These are phyloP conservation scores for Oreochromis grahami DNA, from an alignment of 2,797 vertebrate genomes.

Conservation along the genomic window DNA sequence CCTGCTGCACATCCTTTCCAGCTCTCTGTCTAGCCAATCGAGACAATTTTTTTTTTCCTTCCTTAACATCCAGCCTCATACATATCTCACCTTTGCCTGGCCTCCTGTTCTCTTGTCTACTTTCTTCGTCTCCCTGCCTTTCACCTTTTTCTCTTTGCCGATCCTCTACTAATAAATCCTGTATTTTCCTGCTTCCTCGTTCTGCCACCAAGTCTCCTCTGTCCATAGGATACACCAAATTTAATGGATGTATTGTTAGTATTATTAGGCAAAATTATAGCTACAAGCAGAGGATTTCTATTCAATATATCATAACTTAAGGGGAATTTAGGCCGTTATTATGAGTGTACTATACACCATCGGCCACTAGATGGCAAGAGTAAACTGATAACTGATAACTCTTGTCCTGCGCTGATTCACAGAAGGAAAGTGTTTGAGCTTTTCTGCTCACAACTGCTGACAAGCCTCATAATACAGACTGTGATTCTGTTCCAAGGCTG, in stretches of 20 bases:
- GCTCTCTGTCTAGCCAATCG: background rate
- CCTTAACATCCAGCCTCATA: background rate
- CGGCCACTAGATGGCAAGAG: conserved; percentile 54
- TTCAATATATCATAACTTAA: background rate
- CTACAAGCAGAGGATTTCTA: background rate
- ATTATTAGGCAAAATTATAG: background rate
- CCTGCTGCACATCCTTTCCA: background rate
- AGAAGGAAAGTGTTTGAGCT: background rate
- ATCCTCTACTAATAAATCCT: background rate
- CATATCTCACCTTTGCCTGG: no score
- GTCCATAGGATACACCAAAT: background rate
- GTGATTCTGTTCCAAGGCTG: rapidly evolving
- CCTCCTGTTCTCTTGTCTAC: background rate
- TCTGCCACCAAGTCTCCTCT: background rate
- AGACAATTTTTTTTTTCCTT: background rate
- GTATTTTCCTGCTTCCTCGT: background rate
- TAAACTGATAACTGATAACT: background rate
- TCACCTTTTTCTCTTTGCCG: background rate
- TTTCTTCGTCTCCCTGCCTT: background rate
- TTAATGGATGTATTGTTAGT: background rate
- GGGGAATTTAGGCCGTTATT: background rate
- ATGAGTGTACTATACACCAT: background rate
- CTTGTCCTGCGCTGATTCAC: background rate
- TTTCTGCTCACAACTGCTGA: background rate
- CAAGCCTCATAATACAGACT: no score